Evolutionary conservation across 2,797 vertebrate genomes (phyloP), one percentile per base, ranked within the genome.

Genomic region (Anolis apletophallus): DNA sequence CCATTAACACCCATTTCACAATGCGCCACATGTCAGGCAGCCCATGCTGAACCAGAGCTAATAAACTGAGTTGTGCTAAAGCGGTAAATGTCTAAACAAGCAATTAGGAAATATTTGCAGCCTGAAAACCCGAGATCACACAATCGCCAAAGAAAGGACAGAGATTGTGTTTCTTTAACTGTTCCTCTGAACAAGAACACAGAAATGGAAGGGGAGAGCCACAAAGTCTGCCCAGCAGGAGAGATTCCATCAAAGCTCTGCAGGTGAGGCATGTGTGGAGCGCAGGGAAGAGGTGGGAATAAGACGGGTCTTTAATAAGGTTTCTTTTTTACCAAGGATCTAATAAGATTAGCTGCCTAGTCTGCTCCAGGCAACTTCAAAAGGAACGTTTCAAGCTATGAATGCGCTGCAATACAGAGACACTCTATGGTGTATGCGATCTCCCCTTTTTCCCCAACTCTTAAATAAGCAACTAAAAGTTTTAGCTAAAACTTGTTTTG

Each of bases 371-470:
- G 73, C 19, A 69, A 5, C 12, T 77, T 87, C 67, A 71, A 83
- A 64, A 87, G 61, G 34, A 29, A 69, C 61, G 57, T 69, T 55
- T 69, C 61, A 82, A 82, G 36, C 34, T 87, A 59, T 61, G 59
- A 59, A 59, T 61, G 57, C 72, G 64, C 46, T 68, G 64, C 46
- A 52, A 57, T 59, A 59, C 55, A 77, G 34, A 77, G 82, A 71
- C 55, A 61, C 29, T 36, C 14, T 36, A 29, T 36, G 34, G 23
- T 87, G 50, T 71, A 50, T 57, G 67, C 12, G 19, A 21, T 68
- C 2, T 13, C n/a, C 36, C 17, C 32, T 9, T 16, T n/a, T 5
- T 26, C 61, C 12, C 17, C 29, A 59, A 16, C n/a, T 87, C 73
- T 64, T 64, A 29, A 29, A 64, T 23, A 34, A 23, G 55, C 57